Base-by-base conservation (phyloP, 2,797 vertebrate species). In the Parauchenoglanis punctatus region DNA sequence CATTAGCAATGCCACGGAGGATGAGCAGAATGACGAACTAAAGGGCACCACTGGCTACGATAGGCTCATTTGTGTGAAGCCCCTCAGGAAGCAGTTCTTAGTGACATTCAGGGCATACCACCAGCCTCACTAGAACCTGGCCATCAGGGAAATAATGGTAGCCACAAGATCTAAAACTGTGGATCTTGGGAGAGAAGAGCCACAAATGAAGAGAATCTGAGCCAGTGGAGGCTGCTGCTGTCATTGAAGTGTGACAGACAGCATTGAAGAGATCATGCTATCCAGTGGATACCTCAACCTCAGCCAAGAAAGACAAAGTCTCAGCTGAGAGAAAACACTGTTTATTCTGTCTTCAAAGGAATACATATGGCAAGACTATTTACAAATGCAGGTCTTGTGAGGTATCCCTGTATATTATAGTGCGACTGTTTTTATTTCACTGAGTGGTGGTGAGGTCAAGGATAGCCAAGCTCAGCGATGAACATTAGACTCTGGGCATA, bases 291-390 rank as follows among this genome's bases (percentile, higher is more conserved):
- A 68, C 10, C 65, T 31, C 65, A 28, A n/a, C 65, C 65, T 68
- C 65, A 31, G 65, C 65, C 65, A 68, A 31, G 65, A 68, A n/a
- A 68, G 5, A 68, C 65, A 68, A 68, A 68, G 65, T 7, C n/a
- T 68, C n/a, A 68, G n/a, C 65, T 68, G 65, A n/a, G 65, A 68
- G 65, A n/a, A 68, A 68, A 31, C 65, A 68, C n/a, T 68, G n/a
- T 28, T 7, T 13, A 68, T 0, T 59, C 28, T 68, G 65, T n/a
- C 65, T 68, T 28, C 11, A 28, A 28, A 68, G 65, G 4, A 75
- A 75, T 18, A 75, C 40, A 23, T 75, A 49, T 2, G 35, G 72
- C 72, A 49, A 49, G 35, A 75, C 40, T 23, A 23, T 8, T 44
- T 75, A 75, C 44, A 20, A 49, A 23, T 49, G 35, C 35, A 35